Percentiles rank a stretch among this genome's conserved stretches.
Conservation (phyloP, 1,140 invertebrate species). For the Wasmannia auropunctata region DNA sequence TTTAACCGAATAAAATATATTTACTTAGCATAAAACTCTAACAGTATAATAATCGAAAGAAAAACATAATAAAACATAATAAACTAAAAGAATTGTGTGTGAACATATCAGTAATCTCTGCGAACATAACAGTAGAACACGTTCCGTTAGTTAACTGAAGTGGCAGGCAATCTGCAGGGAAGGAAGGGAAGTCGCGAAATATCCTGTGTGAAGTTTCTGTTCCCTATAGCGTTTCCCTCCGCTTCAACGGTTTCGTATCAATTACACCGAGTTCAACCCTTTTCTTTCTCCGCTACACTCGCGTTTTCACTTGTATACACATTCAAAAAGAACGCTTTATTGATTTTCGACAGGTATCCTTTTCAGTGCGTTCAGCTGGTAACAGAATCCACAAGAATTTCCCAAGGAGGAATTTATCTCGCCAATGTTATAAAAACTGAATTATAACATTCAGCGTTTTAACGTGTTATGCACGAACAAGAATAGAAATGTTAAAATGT, state of each 20-base stretch:
- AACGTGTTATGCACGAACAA: neutral
- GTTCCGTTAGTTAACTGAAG: constrained; percentile 2
- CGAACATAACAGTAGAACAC: neutral
- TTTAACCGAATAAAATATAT: neutral
- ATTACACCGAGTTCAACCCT: constrained; percentile 58
- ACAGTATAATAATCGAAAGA: neutral
- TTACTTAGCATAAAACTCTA: neutral
- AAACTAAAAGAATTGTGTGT: neutral
- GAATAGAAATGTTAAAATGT: neutral
- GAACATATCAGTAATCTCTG: neutral
- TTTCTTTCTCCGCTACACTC: constrained; percentile 46
- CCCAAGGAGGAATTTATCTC: neutral
- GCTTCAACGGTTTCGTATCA: constrained; percentile 64
- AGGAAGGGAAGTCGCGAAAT: constrained; percentile 37
- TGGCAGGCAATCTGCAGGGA: neutral
- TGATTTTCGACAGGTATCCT: constrained; percentile 29
- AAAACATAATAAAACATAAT: neutral
- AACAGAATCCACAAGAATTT: neutral
- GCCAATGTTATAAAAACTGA: neutral
- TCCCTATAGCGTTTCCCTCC: constrained; percentile 40
- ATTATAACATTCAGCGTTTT: neutral
- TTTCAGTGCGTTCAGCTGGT: neutral
- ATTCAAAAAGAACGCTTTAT: constrained; percentile 12
- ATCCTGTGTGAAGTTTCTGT: constrained; percentile 39
- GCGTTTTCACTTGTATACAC: neutral